These are phyloP conservation scores for Leptopilina drosophilae DNA, from an alignment of 2,888 invertebrate species.

Conservation along the genomic window DNA sequence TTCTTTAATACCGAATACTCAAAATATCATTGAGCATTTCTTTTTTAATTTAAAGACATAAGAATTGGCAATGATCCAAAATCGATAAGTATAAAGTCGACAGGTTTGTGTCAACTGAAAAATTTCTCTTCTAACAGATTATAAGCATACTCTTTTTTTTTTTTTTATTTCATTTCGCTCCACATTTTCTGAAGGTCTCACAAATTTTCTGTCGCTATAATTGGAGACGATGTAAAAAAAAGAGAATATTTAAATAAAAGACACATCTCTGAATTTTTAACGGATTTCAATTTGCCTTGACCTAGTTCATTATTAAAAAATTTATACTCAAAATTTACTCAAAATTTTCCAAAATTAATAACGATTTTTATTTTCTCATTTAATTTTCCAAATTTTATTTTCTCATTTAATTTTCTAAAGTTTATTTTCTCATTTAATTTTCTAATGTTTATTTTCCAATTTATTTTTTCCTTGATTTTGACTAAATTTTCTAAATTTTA, in stretches of 20 bases:
- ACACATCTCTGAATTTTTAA: neutral
- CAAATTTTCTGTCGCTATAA: slow-evolving; percentile 57
- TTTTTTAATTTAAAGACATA: neutral
- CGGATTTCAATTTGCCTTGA: neutral
- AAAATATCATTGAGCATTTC: no score
- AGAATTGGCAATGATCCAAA: slow-evolving; percentile 21
- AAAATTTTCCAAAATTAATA: neutral
- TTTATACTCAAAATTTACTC: neutral
- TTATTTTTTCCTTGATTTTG: no score
- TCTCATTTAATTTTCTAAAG: no score
- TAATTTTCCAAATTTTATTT: no score
- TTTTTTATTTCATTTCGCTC: slow-evolving; percentile 63
- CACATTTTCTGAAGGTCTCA: slow-evolving; percentile 63
- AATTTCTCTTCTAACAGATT: slow-evolving; percentile 16
- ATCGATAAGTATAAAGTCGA: slow-evolving; percentile 4
- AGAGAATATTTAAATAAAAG: slow-evolving; percentile 28
- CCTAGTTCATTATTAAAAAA: neutral
- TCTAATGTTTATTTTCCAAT: no score
- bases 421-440: no score
- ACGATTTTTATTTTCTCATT: no score
- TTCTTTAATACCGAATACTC: neutral
- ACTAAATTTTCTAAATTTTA: no score
- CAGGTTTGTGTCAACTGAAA: neutral
- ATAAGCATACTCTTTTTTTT: slow-evolving; percentile 50
- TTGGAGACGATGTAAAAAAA: slow-evolving; percentile 56